Conservation (phyloP, 1,140 invertebrate species). For the Microplitis demolitor region DNA sequence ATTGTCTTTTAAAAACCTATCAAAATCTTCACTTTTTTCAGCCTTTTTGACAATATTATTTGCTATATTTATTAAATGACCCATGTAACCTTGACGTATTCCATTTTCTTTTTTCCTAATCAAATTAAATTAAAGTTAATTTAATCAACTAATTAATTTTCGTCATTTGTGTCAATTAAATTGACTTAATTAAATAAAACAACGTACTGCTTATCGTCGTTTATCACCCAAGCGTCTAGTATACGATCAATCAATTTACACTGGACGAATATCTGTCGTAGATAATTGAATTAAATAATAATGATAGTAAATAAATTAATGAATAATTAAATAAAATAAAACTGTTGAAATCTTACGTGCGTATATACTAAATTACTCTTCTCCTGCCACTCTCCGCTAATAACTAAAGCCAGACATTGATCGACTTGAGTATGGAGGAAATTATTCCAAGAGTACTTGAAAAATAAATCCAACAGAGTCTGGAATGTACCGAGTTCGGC, state of each 20-base stretch:
- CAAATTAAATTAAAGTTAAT: conserved; percentile 22
- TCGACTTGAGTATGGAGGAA: conserved; percentile 87
- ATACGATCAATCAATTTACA: conserved; percentile 71
- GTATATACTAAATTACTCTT: conserved; percentile 60
- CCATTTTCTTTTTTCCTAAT: conserved; percentile 57
- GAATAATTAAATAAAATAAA: conserved; percentile 17
- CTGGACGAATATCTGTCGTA: conserved; percentile 68
- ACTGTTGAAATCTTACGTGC: conserved; percentile 59
- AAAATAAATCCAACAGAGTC: conserved; percentile 78
- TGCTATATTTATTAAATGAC: conserved; percentile 76
- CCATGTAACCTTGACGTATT: conserved; percentile 74
- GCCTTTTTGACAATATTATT: conserved; percentile 67
- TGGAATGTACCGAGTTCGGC: conserved; percentile 66
- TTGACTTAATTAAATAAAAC: conserved; percentile 8
- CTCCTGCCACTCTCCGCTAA: conserved; percentile 58
- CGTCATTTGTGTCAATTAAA: conserved; percentile 9
- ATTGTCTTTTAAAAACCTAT: conserved; percentile 63
- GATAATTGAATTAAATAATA: conserved; percentile 40
- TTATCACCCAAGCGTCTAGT: conserved; percentile 70
- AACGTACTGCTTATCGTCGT: conserved; percentile 65
- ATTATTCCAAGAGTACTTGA: conserved; percentile 85
- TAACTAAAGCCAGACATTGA: conserved; percentile 72
- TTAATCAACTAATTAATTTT: neutral
- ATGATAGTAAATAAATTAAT: conserved; percentile 7
- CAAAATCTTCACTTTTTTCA: conserved; percentile 53